Evolutionary conservation across 2,113 vertebrate species (phyloP), one percentile per base, ranked within the genome.

Genomic region (Centropus bengalensis): DNA sequence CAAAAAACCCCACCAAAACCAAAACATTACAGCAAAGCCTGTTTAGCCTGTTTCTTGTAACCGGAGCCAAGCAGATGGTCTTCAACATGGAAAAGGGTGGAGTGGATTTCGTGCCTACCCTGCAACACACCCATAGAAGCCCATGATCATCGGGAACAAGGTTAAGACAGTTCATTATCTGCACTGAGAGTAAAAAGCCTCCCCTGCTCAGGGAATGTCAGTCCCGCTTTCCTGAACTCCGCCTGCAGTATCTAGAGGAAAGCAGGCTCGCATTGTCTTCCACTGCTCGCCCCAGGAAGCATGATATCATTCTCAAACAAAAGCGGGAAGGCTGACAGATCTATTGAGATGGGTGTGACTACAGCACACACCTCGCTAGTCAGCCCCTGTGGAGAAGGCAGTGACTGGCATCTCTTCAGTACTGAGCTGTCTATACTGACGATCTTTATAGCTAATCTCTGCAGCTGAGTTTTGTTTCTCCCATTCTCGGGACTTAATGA

Each of bases 301-400:
- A 98, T 98, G 98, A 98, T 98, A 98, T 98, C 98, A 98, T 97
- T 82, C 95, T 92, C 91, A 94, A 98, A 98, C 98, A 98, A 98
- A 98, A 98, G 97, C 96, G 98, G 98, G 98, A 98, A 98, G 98
- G 98, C 98, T 97, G 97, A 97, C 97, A 98, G 98, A 98, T 98
- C 97, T 98, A 89, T 94, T 55, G 96, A 97, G 97, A 98, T 96
- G 98, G 98, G 98, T 98, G 98, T 98, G 97, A 94, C 97, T 75
- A 15, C 66, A 66, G 93, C 91, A 97, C 96, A 97, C 97, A 97
- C 96, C 98, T 98, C 95, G 21, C 86, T 87, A 91, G 69, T 75
- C 94, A 77, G 95, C 44, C 92, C 75, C 75, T 59, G 70, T 78
- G 94, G 94, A 93, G 96, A 95, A 95, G 86, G 73, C 87, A 80